Evolutionary conservation across 2,888 invertebrate species (phyloP), one percentile per base, ranked within the genome.

Genomic region (Scaptomyza polygonia): DNA sequence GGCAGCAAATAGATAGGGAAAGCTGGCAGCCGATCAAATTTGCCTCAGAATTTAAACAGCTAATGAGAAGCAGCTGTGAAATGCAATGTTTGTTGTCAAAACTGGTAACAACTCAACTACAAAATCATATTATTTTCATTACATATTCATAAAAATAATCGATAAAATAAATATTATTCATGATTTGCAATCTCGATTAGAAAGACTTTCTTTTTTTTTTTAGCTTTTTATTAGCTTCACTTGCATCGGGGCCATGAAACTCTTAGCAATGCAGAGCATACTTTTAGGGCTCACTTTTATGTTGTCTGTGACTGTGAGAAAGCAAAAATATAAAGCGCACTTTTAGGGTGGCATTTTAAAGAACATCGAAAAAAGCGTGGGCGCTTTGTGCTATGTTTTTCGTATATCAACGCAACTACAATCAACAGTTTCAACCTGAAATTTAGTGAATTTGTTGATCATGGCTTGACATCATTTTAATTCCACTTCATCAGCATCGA

Each of bases 11-110:
- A 16, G 34, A 16, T 1, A 7, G 30, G 21, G 14, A 27, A 49
- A 40, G 21, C 42, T 52, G 4, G n/a, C 1, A 63, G 16, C 42
- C 16, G 16, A 39, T 34, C 6, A 36, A 14, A 61, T 40, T 40
- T 57, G 66, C 70, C 49, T 53, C 29, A 61, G 49, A 53, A 66
- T 57, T 86, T 86, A 83, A 79, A 77, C n/a, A 68, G 80, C 80
- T 82, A 79, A 82, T 86, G 80, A 86, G 72, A 36, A 32, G 59
- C 52, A 32, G 36, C 8, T 52, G 39, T 43, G 4, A 34, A 34
- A 36, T 36, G 45, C 40, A 21, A 32, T 16, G 9, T 14, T 9
- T 14, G 9, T 30, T 52, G 1, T 21, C n/a, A 21, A 72, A 55
- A 74, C 5, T 63, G 69, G 5, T 8, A 18, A 27, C 21, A 25